phyloP scores from a whole-genome alignment of 2,888 invertebrate species.

The Acanthosepion esculentum region DNA sequence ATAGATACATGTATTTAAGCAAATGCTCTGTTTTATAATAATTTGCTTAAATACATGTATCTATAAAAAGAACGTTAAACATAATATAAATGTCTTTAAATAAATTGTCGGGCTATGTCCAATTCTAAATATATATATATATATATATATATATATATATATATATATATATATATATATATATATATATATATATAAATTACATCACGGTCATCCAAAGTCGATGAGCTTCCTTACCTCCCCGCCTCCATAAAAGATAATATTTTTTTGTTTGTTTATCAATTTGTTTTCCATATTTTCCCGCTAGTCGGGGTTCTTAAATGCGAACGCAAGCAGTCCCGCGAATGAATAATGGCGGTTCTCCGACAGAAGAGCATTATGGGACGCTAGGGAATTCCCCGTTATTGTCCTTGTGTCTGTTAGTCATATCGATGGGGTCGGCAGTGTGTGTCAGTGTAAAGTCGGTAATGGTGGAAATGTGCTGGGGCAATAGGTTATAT shows the following conservation, averaged over 20 bases:
- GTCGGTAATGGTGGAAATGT: neutral
- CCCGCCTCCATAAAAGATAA: neutral
- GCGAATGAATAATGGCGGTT: neutral
- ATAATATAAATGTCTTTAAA: too few relatives aligned
- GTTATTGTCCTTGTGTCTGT: constrained; percentile 9
- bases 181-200: neutral
- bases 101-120: too few relatives aligned
- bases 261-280: constrained; percentile 21
- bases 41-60: too few relatives aligned
- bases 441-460: neutral
- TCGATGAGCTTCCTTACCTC: neutral
- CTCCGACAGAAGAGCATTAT: neutral
- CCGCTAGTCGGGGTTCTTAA: neutral
- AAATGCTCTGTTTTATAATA: too few relatives aligned
- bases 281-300: neutral
- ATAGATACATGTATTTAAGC: too few relatives aligned
- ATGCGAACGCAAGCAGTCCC: neutral
- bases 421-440: neutral
- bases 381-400: neutral
- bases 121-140: too few relatives aligned
- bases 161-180: neutral
- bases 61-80: too few relatives aligned
- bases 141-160: too few relatives aligned
- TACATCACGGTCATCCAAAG: neutral
- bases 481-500: neutral